Conservation (phyloP, 2,113 vertebrate species). For the Promerops cafer region DNA sequence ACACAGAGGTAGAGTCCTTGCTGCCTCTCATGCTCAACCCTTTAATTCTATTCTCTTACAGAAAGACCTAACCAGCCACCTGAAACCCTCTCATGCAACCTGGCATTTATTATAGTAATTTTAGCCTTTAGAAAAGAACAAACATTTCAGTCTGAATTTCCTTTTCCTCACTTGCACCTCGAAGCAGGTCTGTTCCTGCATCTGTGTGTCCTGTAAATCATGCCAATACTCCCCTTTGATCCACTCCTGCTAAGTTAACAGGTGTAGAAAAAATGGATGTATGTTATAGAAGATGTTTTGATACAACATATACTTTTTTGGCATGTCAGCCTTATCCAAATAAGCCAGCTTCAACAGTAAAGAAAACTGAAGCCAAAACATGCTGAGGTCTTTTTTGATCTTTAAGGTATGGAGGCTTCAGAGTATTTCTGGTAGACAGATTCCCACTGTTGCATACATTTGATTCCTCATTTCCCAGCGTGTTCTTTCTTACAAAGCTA, state of each 20-base stretch:
- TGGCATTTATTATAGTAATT: constrained; percentile 8
- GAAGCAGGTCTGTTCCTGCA: constrained; percentile 10
- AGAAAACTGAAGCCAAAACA: not conserved
- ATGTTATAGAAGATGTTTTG: not conserved
- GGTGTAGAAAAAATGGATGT: not conserved
- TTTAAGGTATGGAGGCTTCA: not conserved
- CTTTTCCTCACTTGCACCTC: not conserved
- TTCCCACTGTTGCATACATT: not conserved
- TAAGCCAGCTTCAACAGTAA: constrained; percentile 13
- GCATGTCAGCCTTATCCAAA: constrained; percentile 8
- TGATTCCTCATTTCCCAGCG: not conserved
- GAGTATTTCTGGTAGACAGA: not conserved
- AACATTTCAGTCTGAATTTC: constrained; percentile 34
- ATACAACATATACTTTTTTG: constrained; percentile 5
- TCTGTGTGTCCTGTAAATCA: constrained; percentile 10
- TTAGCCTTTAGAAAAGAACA: not conserved
- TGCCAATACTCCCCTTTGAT: constrained; percentile 7
- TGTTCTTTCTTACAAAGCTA: not conserved
- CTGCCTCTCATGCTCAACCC: not conserved
- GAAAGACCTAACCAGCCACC: not conserved
- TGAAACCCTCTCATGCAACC: not conserved
- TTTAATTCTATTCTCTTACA: not conserved
- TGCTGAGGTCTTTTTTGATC: constrained; percentile 15
- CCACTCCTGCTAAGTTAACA: not conserved
- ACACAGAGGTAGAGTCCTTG: not conserved